A percentile compares a stretch with the other conserved stretches of the same genome.
These are phyloP conservation scores for Drosophila melanica DNA, from an alignment of 1,140 invertebrate species.

Conservation along the genomic window DNA sequence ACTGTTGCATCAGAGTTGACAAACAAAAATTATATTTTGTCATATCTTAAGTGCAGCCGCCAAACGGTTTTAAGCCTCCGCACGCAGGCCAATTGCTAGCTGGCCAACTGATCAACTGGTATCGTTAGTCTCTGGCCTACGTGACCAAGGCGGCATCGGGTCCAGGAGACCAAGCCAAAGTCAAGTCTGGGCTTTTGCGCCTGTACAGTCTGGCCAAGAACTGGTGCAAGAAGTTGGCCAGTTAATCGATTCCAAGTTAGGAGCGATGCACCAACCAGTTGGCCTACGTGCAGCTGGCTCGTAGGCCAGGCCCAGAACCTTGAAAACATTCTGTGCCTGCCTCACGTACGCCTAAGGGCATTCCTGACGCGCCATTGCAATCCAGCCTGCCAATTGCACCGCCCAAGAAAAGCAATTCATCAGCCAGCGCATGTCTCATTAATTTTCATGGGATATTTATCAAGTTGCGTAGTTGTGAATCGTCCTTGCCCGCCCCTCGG, in stretches of 20 bases:
- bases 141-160: slow-evolving; percentile 52
- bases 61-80: not conserved
- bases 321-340: slow-evolving; percentile 66
- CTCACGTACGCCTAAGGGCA: slow-evolving; percentile 52
- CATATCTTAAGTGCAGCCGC: not conserved
- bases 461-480: not conserved
- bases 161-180: not conserved
- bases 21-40: slow-evolving; percentile 2
- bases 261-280: slow-evolving; percentile 3
- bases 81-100: not conserved
- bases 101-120: slow-evolving; percentile 48
- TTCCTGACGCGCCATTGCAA: slow-evolving; percentile 45
- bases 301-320: slow-evolving; percentile 59
- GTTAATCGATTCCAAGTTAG: slow-evolving; percentile 47
- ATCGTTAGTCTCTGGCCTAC: slow-evolving; percentile 60
- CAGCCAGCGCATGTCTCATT: slow-evolving; percentile 29
- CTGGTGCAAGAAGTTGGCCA: slow-evolving; percentile 34
- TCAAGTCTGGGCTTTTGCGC: not conserved
- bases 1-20: not conserved
- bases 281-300: slow-evolving; percentile 64
- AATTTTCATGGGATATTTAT: slow-evolving; percentile 41
- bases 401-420: slow-evolving; percentile 35
- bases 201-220: slow-evolving; percentile 44
- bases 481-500: slow-evolving; percentile 7
- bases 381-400: slow-evolving; percentile 11